Percentiles rank a stretch among this genome's conserved stretches.
phyloP scores from a whole-genome alignment of 2,797 vertebrate genomes.

The Falco concolor region DNA sequence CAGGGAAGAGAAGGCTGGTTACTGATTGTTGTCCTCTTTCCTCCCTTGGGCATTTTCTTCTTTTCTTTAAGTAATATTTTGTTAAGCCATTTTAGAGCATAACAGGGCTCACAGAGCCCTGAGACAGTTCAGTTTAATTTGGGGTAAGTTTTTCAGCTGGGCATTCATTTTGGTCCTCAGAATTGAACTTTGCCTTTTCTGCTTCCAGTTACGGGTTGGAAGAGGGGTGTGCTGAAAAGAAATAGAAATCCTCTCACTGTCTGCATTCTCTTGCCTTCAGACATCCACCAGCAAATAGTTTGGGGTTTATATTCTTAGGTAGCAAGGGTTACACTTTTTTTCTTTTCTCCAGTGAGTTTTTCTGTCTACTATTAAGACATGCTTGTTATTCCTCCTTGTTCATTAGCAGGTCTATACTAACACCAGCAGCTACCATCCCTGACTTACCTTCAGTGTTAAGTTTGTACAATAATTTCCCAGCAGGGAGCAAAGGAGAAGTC shows the following conservation, averaged over 20 bases:
- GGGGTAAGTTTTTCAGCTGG: background rate
- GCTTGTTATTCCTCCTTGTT: background rate
- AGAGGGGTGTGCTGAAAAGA: background rate
- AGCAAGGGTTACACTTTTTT: background rate
- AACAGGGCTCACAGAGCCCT: background rate
- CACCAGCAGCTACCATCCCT: background rate
- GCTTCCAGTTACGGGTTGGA: background rate
- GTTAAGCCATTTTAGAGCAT: background rate
- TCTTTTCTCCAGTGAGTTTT: background rate
- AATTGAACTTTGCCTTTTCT: background rate
- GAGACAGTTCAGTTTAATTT: background rate
- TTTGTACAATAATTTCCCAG: background rate
- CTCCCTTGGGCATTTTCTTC: background rate
- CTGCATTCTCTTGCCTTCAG: background rate
- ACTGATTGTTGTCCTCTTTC: background rate
- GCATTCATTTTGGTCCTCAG: background rate
- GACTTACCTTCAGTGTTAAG: background rate
- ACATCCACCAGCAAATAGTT: background rate
- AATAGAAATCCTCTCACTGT: background rate
- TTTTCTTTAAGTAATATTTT: background rate
- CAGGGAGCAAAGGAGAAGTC: background rate
- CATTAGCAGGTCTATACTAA: background rate
- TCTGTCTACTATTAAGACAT: background rate
- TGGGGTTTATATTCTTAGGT: background rate
- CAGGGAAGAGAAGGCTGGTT: background rate